Evolutionary conservation across 37 sponge, comb jelly and placozoan genomes (phyloP).

Genomic region (Spongilla lacustris): DNA sequence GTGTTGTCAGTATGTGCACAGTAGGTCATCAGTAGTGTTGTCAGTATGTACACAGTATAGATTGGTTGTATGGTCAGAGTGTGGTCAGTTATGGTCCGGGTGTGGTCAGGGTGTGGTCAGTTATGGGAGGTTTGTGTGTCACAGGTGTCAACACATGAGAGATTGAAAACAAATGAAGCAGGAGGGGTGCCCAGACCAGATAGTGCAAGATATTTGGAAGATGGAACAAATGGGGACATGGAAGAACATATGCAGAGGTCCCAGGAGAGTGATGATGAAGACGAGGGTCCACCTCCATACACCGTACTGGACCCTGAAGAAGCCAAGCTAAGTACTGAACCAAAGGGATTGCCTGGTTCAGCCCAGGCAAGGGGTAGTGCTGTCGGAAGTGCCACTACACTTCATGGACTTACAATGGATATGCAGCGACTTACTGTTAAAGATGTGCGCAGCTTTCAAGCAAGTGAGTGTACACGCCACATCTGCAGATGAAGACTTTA

Average conservation of each 20-base stretch:
- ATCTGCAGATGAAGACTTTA: not conserved
- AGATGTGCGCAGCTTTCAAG: not conserved
- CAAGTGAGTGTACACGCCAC: not conserved
- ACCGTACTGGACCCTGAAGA: not conserved
- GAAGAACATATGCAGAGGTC: not conserved
- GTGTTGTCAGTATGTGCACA: no score
- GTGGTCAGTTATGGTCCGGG: not conserved
- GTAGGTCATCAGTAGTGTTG: no score
- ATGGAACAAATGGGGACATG: not conserved
- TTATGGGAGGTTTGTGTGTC: not conserved
- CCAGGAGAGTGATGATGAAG: not conserved
- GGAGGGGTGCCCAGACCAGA: no score
- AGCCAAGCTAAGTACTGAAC: not conserved
- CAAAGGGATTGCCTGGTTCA: not conserved
- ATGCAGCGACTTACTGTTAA: not conserved
- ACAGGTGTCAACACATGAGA: not conserved
- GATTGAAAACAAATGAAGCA: not conserved
- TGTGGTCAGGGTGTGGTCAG: not conserved
- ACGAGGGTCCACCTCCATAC: not conserved
- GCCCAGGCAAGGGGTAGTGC: not conserved
- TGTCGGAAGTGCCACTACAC: not conserved
- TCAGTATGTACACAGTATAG: not conserved
- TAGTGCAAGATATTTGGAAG: not conserved
- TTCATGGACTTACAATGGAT: not conserved
- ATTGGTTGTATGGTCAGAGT: not conserved